Percentiles rank a stretch among this genome's conserved stretches.
These are phyloP conservation scores for Sylvilagus bachmani DNA, from an alignment of 2,113 vertebrate genomes.

Conservation along the genomic window DNA sequence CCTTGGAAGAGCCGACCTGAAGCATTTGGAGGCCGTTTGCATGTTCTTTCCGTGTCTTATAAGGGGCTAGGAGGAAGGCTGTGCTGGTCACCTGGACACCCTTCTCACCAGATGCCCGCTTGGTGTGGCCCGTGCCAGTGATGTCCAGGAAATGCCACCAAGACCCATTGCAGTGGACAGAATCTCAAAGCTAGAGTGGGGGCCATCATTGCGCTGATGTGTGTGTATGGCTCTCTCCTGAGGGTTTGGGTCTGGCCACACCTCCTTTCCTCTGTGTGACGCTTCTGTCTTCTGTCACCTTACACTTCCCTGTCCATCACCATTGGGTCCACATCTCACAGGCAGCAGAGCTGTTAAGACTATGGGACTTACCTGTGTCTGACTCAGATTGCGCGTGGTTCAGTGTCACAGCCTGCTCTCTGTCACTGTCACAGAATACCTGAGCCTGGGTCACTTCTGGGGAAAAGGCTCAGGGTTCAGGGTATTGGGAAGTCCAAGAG, in stretches of 20 bases:
- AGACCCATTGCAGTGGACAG: too few species aligned
- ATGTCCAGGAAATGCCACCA: not conserved
- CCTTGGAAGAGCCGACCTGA: not conserved
- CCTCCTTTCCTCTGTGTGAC: not conserved
- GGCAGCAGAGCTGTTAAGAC: not conserved
- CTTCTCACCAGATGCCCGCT: not conserved
- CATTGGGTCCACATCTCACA: too few species aligned
- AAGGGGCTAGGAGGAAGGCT: not conserved
- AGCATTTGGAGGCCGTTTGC: not conserved
- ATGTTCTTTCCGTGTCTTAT: not conserved
- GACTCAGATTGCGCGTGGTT: not conserved
- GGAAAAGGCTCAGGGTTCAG: not conserved
- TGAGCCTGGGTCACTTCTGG: not conserved
- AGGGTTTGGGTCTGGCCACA: not conserved
- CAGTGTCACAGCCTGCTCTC: not conserved
- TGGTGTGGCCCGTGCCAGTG: not conserved
- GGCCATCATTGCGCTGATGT: rapidly evolving
- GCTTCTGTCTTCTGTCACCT: not conserved
- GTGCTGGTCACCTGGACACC: not conserved
- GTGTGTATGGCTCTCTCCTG: not conserved
- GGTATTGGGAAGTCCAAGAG: not conserved
- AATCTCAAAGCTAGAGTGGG: not conserved
- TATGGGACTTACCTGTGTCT: not conserved
- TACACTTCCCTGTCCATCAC: not conserved
- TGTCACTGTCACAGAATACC: not conserved